Percentiles rank a stretch among this genome's conserved stretches.
Evolutionary conservation across 2,888 invertebrate genomes (phyloP).

Genomic region (Aphodius sticticus): DNA sequence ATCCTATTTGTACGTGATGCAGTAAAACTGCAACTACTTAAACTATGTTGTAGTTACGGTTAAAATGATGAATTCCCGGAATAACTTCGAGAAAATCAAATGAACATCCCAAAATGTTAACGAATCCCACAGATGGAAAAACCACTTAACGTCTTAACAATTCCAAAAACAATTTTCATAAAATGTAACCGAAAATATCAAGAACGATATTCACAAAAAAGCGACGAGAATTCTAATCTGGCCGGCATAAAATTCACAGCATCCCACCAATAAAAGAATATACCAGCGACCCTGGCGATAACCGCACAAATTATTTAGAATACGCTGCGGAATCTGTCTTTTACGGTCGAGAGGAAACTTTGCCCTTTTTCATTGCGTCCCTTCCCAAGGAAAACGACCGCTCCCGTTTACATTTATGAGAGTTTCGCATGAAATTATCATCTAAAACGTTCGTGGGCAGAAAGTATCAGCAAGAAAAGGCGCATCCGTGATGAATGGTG

Average conservation of each 20-base stretch:
- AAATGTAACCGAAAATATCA: background rate
- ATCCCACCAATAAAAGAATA: background rate
- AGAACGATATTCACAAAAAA: background rate
- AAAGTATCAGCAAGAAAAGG: background rate
- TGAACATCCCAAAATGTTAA: background rate
- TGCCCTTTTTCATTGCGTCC: background rate
- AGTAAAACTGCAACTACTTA: too few relatives aligned
- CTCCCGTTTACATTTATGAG: conserved; percentile 4
- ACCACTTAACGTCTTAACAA: background rate
- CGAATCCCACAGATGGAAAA: background rate
- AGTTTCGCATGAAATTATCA: conserved; percentile 4
- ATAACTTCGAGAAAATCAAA: too few relatives aligned
- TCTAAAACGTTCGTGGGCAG: background rate
- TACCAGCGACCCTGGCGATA: background rate
- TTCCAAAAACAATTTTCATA: background rate
- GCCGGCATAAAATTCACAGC: background rate
- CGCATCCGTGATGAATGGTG: background rate
- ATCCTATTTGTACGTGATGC: too few relatives aligned
- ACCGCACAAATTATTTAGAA: conserved; percentile 4
- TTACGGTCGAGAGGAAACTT: background rate
- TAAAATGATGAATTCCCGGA: too few relatives aligned
- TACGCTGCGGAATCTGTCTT: background rate
- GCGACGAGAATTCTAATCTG: background rate
- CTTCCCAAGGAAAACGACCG: background rate
- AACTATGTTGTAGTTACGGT: too few relatives aligned